A percentile compares a stretch with the other conserved stretches of the same genome.
These are phyloP conservation scores for Unio pictorum DNA, from an alignment of 2,888 invertebrate species.

Conservation along the genomic window DNA sequence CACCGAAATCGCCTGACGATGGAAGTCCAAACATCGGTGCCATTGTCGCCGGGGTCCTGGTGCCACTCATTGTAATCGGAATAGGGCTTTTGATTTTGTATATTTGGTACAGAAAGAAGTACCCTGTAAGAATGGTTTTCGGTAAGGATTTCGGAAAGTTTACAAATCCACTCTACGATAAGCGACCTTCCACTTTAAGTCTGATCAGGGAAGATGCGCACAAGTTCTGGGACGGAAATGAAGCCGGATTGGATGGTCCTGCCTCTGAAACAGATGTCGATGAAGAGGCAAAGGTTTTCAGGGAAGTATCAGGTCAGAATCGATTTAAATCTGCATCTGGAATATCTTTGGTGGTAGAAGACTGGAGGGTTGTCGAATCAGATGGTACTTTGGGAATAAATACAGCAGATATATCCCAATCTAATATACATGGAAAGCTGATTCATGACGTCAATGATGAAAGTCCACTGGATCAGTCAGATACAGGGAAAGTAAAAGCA, in stretches of 20 bases:
- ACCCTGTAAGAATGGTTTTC: constrained; percentile 59
- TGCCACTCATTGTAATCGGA: constrained; percentile 33
- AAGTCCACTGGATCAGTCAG: too few relatives aligned
- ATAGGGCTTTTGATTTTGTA: constrained; percentile 36
- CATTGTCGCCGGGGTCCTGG: constrained; percentile 48
- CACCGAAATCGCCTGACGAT: not conserved
- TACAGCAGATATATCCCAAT: too few relatives aligned
- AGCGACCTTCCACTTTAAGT: constrained; percentile 33
- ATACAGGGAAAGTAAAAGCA: too few relatives aligned
- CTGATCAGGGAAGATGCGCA: constrained; percentile 38
- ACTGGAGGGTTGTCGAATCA: too few relatives aligned
- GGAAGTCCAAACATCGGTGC: constrained; percentile 14
- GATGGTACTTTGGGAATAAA: too few relatives aligned
- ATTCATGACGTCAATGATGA: too few relatives aligned
- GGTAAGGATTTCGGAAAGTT: constrained; percentile 57
- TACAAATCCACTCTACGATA: constrained; percentile 52
- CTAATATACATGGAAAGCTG: too few relatives aligned
- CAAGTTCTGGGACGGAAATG: not conserved
- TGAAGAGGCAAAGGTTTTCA: not conserved
- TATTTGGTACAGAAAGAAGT: constrained; percentile 57
- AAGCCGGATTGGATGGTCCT: constrained; percentile 9
- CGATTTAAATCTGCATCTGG: too few relatives aligned
- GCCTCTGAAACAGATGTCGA: constrained; percentile 4
- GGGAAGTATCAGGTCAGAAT: too few relatives aligned
- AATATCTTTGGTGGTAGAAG: too few relatives aligned